Evolutionary conservation across 2,113 vertebrate genomes (phyloP), one percentile per base, ranked within the genome.

Genomic region (Brachionichthys hirsutus): DNA sequence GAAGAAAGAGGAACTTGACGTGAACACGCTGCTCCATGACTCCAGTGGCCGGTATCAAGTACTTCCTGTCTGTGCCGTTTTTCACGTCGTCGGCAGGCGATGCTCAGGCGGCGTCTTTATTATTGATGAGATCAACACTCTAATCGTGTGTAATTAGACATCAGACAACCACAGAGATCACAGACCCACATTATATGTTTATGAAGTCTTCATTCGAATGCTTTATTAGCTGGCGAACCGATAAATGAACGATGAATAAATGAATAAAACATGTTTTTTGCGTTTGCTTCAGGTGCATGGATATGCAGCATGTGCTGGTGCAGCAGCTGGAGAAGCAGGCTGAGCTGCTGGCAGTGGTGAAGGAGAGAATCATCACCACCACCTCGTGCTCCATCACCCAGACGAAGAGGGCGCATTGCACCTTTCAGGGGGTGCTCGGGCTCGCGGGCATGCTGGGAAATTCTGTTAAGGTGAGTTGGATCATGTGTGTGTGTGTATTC

Each of bases 281-380:
- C 13, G 17, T 54, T 17, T 40, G 30, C 9, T 2, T 19, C 70
- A 92, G 97, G 81, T 70, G 59, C 50, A 73, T 98, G 73, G 77
- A 97, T 72, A 84, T 95, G 84, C 73, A 83, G 13, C 89, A 90
- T 11, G 67, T 73, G 1, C 82, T 97, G 76, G 76, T 98, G 66
- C 80, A 89, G 67, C 93, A 96, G 85, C 73, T 91, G 44, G 82
- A 92, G 84, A 92, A 89, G 69, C 82, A 53, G 43, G 80, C 85
- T 0, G 91, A 92, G 12, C 85, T 92, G 36, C 85, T 98, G 61
- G 92, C 92, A 3, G 44, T 98, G 40, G 74, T 98, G 84, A 94
- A 89, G 12, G 92, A 97, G 82, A 93, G 91, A 82, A 92, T 98
- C 42, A 35, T 95, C 70, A 98, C 94, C 6, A 93, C 92, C 10